These are phyloP conservation scores for Lucifuga dentata DNA, from an alignment of 2,113 vertebrate species.

Conservation along the genomic window DNA sequence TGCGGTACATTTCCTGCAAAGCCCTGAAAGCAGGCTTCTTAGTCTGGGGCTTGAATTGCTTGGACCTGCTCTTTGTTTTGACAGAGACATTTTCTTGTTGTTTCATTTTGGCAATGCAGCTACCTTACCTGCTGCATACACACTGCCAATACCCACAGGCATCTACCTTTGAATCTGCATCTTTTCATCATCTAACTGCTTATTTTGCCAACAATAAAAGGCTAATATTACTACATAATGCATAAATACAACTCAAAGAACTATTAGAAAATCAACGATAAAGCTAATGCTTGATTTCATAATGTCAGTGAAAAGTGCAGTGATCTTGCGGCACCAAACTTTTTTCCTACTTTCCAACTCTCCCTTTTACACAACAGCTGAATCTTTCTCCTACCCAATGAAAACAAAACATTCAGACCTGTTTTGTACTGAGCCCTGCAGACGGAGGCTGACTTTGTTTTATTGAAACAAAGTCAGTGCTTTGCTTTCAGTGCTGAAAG, in stretches of 20 bases:
- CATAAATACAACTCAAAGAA: not conserved
- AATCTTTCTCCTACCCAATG: slow-evolving; percentile 8
- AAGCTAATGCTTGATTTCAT: slow-evolving; percentile 4
- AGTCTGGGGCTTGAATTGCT: slow-evolving; percentile 11
- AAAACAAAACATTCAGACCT: slow-evolving; percentile 13
- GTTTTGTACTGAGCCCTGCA: slow-evolving; percentile 3
- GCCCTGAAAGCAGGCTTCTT: slow-evolving; percentile 46
- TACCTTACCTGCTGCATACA: slow-evolving; percentile 17
- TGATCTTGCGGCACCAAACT: not conserved
- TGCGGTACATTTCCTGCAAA: slow-evolving; percentile 40
- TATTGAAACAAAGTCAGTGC: not conserved
- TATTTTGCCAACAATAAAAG: slow-evolving; percentile 19
- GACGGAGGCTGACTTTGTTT: slow-evolving; percentile 34
- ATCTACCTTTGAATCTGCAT: too few species aligned
- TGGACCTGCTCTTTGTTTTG: slow-evolving; percentile 14
- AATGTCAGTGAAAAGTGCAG: slow-evolving; percentile 1
- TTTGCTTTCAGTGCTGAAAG: slow-evolving; percentile 16
- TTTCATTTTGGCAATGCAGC: slow-evolving; percentile 36
- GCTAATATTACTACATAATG: slow-evolving; percentile 15
- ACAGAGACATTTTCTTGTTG: slow-evolving; percentile 38
- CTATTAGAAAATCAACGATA: not conserved
- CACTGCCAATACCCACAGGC: slow-evolving; percentile 31
- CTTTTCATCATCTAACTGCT: slow-evolving; percentile 32
- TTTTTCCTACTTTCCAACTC: not conserved
- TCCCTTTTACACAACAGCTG: not conserved